Evolutionary conservation across 2,797 vertebrate genomes (phyloP).

Genomic region (Typhlichthys eigenmanni): DNA sequence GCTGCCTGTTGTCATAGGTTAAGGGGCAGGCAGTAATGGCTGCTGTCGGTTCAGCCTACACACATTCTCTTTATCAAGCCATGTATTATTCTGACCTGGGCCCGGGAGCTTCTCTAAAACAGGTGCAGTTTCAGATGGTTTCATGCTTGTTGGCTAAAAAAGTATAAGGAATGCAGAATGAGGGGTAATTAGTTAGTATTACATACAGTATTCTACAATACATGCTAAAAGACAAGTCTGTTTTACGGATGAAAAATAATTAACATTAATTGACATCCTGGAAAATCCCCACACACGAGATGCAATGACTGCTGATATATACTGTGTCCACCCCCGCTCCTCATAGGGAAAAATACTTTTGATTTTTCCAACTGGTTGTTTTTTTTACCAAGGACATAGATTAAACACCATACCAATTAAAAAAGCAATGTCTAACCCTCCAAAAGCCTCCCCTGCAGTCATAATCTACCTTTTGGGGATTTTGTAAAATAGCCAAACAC

Average conservation of each 20-base stretch:
- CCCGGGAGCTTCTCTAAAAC: slow-evolving; percentile 1
- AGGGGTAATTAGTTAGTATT: slow-evolving; percentile 26
- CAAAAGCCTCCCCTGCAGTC: no score
- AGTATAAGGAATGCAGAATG: neutral
- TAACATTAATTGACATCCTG: no score
- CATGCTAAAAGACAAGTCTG: no score
- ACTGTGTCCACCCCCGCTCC: no score
- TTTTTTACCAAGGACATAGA: neutral
- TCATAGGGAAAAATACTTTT: no score
- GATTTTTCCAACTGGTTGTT: slow-evolving; percentile 5
- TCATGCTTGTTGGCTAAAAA: slow-evolving; percentile 16
- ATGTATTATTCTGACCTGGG: slow-evolving; percentile 7
- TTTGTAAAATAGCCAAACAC: no score
- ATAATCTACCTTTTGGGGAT: no score
- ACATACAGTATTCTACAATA: no score
- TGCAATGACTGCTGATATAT: no score
- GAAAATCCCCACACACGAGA: no score
- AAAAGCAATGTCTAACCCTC: neutral
- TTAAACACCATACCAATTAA: slow-evolving; percentile 37
- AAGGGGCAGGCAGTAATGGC: slow-evolving; percentile 28
- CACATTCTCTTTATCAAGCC: neutral
- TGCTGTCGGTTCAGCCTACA: slow-evolving; percentile 17
- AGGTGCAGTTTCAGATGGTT: slow-evolving; percentile 23
- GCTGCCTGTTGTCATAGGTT: slow-evolving; percentile 10
- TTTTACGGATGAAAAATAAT: no score